Base-by-base conservation (phyloP, 2,113 vertebrate species). In the Cyanocitta stelleri region DNA sequence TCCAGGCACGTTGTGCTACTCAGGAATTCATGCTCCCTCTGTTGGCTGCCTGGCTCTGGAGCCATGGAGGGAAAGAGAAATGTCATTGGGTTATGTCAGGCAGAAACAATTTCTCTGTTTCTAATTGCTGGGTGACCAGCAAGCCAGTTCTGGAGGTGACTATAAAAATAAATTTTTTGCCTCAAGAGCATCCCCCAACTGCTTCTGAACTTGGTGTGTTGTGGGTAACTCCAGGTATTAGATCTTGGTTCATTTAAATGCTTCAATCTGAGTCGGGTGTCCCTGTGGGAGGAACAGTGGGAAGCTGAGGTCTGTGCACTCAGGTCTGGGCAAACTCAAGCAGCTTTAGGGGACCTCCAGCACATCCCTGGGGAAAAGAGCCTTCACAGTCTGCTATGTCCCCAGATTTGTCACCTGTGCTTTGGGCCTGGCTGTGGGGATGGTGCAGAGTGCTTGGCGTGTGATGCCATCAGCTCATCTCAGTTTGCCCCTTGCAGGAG, bases 21-120 rank as follows among this genome's bases (percentile, higher is more conserved):
- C 49, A 11, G 92, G 92, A 84, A 85, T 93, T 80, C 61, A 54
- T 87, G 90, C 95, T 93, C 83, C 95, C 96, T 96, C 95, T 96
- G 86, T 95, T 93, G 96, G 92, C 86, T 93, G 85, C 68, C 69
- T 87, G 85, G 72, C 80, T 89, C 83, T 46, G 80, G 67, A 92
- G 83, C 64, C 24, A 8, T 1, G 68, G 39, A 92, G 66, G 8
- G 6, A 59, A 85, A 41, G 43, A 30, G 1, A 58, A n/a, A 77
- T 15, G 20, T 62, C 30, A 18, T 19, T 51, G 37, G 8, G 29
- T 30, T n/a, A 10, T 35, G 59, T 44, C 68, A 77, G 72, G 63
- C 68, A 74, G 63, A 83, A 90, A 35, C 4, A 29, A 20, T 51
- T 59, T 74, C 59, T 85, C 44, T 54, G 1, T 11, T 87, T 87